Evolutionary conservation across 2,113 vertebrate species (phyloP).

Genomic region (Genyomyrus donnyi): DNA sequence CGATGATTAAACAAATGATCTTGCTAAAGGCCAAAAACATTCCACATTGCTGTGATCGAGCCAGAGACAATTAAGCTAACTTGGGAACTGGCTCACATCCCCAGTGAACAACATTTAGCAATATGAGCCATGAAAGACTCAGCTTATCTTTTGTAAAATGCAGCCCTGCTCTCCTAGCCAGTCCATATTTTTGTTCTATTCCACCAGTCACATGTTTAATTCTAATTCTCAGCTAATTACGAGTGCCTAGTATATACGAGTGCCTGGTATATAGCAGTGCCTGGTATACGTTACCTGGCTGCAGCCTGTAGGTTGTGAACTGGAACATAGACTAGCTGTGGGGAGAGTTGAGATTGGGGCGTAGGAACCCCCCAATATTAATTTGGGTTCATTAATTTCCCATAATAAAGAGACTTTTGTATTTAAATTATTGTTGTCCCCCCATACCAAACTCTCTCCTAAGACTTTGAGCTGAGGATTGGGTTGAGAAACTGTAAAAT

Average conservation of each 20-base stretch:
- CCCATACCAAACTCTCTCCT: not conserved
- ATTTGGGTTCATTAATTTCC: not conserved
- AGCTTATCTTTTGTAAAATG: not conserved
- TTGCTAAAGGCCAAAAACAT: not conserved
- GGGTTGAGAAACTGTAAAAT: not conserved
- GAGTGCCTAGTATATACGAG: not conserved
- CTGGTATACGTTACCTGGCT: not conserved
- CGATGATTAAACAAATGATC: not conserved
- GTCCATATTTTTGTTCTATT: not conserved
- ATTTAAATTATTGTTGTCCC: not conserved
- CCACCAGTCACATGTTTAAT: not conserved
- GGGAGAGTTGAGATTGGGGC: not conserved
- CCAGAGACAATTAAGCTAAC: not conserved
- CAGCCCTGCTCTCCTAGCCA: not conserved
- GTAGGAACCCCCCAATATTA: not conserved
- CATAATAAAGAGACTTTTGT: not conserved
- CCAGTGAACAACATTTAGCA: conserved; percentile 6
- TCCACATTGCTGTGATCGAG: not conserved
- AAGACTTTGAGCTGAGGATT: not conserved
- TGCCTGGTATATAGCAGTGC: too few species aligned
- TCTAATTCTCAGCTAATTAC: not conserved
- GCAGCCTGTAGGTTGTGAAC: not conserved
- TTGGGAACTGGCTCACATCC: not conserved
- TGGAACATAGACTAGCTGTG: not conserved
- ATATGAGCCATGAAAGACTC: not conserved